Conservation (phyloP, 2,888 invertebrate species). For the Hydriomena furcata region DNA sequence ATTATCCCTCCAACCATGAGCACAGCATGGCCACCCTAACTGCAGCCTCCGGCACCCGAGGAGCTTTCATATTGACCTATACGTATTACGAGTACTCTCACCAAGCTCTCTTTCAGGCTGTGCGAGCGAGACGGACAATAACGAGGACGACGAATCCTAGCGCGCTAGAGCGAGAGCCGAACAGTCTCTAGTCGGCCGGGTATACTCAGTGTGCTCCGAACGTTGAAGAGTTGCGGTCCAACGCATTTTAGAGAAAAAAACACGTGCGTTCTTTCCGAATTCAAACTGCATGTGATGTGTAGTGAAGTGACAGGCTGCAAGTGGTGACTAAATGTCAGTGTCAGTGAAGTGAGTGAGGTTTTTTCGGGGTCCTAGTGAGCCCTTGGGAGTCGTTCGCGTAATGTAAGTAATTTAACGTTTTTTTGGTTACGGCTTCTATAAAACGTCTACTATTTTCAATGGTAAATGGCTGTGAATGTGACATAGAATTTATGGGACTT, state of each 20-base stretch:
- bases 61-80: constrained; percentile 83
- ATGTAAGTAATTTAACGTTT: constrained; percentile 22
- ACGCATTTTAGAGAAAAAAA: constrained; percentile 44
- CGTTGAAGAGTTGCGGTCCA: constrained; percentile 60
- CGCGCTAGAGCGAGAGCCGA: constrained; percentile 53
- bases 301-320: constrained; percentile 22
- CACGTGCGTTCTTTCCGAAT: constrained; percentile 46
- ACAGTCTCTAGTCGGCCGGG: constrained; percentile 62
- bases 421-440: constrained; percentile 4
- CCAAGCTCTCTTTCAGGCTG: constrained; percentile 70
- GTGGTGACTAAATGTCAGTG: constrained; percentile 17
- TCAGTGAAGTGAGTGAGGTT: constrained; percentile 19
- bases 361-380: constrained; percentile 1
- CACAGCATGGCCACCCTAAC: constrained; percentile 62
- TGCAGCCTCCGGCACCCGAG: constrained; percentile 81
- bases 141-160: constrained; percentile 36
- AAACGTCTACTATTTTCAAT: constrained; percentile 1
- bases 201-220: constrained; percentile 70
- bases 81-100: constrained; percentile 78
- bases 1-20: constrained; percentile 30
- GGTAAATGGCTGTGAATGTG: constrained; percentile 7
- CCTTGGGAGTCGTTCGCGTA: constrained; percentile 11
- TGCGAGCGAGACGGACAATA: constrained; percentile 54
- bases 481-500: constrained; percentile 7
- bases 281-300: constrained; percentile 32